Percentiles rank a stretch among this genome's conserved stretches.
These are phyloP conservation scores for Epinotia demarniana DNA, from an alignment of 2,888 invertebrate genomes.

Conservation along the genomic window DNA sequence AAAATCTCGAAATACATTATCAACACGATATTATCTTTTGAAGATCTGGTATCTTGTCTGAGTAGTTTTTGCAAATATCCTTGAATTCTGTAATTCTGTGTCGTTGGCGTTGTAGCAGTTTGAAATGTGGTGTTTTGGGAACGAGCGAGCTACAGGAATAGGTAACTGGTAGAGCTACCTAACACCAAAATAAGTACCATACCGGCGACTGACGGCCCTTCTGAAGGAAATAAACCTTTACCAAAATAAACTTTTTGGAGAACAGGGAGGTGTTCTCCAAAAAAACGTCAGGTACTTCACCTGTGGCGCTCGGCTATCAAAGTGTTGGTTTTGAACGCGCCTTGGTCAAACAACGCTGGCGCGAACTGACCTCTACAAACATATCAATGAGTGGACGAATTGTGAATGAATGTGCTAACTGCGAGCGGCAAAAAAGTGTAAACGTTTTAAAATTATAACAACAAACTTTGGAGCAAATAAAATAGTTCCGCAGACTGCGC, in stretches of 20 bases:
- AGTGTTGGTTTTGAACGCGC: slow-evolving; percentile 58
- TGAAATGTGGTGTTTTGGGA: no score
- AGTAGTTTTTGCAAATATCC: no score
- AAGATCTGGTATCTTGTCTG: no score
- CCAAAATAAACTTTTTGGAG: no score
- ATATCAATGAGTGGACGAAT: slow-evolving; percentile 63
- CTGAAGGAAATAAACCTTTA: not conserved
- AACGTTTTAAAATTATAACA: slow-evolving; percentile 22
- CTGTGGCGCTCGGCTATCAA: slow-evolving; percentile 75
- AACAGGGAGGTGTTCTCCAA: slow-evolving; percentile 60
- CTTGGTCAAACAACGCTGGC: slow-evolving; percentile 68
- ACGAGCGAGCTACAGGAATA: no score
- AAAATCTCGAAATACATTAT: no score
- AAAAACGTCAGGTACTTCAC: slow-evolving; percentile 73
- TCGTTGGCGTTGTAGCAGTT: no score
- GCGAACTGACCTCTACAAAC: slow-evolving; percentile 74
- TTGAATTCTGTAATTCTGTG: no score
- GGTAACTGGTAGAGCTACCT: no score
- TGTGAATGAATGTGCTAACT: slow-evolving; percentile 69
- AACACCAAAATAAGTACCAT: no score
- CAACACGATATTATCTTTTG: no score
- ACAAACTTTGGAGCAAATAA: slow-evolving; percentile 11
- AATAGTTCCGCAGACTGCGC: not conserved
- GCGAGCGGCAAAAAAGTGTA: slow-evolving; percentile 38
- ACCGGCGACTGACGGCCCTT: not conserved